A percentile compares a stretch with the other conserved stretches of the same genome.
These are phyloP conservation scores for Stigmatopora nigra DNA, from an alignment of 2,113 vertebrate genomes.

Conservation along the genomic window DNA sequence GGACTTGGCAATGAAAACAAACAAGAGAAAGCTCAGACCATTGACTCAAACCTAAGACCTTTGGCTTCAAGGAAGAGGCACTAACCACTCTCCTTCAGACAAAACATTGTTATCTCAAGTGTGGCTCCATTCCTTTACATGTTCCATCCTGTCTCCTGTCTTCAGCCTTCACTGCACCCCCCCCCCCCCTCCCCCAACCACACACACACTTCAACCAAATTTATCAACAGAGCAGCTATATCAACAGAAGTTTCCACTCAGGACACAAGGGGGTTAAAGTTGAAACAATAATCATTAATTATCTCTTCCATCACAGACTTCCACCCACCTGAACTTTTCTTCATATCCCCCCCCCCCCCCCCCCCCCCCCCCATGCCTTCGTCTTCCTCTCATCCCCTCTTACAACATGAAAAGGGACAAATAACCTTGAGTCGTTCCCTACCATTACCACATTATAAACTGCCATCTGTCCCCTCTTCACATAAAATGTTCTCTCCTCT, in stretches of 20 bases:
- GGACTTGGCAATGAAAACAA: background rate
- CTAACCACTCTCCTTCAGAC: background rate
- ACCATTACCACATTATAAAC: background rate
- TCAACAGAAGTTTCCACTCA: conserved; percentile 28
- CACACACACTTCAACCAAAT: conserved; percentile 5
- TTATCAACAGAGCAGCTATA: conserved; percentile 27
- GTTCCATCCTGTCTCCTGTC: conserved; percentile 13
- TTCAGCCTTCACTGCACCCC: conserved; percentile 12
- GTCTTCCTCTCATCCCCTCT: conserved; percentile 8
- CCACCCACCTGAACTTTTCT: conserved; percentile 4
- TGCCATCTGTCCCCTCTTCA: background rate
- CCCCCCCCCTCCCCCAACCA: too few relatives aligned
- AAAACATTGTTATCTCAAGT: conserved; percentile 34
- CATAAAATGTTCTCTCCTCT: background rate
- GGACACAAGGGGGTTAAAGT: conserved; percentile 3
- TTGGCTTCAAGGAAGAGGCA: background rate
- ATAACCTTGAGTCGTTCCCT: background rate
- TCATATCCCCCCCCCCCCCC: conserved; percentile 3
- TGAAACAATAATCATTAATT: conserved; percentile 18
- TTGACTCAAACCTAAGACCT: background rate
- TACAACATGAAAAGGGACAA: conserved; percentile 1
- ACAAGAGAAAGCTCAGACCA: background rate
- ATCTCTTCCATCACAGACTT: conserved; percentile 24
- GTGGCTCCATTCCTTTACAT: conserved; percentile 1
- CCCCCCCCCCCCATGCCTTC: conserved; percentile 6